Conservation (phyloP, 2,888 invertebrate genomes). For the Chymomyza fuscimana region DNA sequence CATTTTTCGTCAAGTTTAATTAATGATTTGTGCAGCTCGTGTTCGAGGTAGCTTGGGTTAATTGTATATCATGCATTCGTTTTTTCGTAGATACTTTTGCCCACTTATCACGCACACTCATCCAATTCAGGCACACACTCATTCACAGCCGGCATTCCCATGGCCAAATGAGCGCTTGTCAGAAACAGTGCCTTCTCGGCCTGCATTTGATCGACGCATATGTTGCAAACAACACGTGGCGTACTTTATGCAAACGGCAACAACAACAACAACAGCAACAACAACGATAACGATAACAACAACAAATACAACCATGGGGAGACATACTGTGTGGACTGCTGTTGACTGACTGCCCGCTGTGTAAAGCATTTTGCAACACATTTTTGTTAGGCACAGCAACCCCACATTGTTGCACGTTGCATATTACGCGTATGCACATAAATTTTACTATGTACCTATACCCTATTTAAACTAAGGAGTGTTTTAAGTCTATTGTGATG, state of each 20-base stretch:
- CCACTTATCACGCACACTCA: constrained; percentile 7
- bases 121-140: constrained; percentile 21
- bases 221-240: constrained; percentile 69
- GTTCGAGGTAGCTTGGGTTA: background rate
- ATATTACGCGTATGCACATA: constrained; percentile 15
- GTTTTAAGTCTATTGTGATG: background rate
- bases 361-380: constrained; percentile 44
- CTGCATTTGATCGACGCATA: constrained; percentile 1
- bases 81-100: background rate
- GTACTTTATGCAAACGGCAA: constrained; percentile 30
- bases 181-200: background rate
- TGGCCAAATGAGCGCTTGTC: background rate
- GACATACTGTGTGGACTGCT: constrained; percentile 31
- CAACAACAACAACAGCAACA: constrained; percentile 30
- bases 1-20: constrained; percentile 51
- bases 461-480: background rate
- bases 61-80: background rate
- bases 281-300: constrained; percentile 21
- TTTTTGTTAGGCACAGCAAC: constrained; percentile 24
- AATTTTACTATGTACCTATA: background rate
- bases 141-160: background rate
- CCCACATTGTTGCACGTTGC: constrained; percentile 40
- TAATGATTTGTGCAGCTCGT: constrained; percentile 63
- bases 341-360: constrained; percentile 21
- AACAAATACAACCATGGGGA: constrained; percentile 21